Evolutionary conservation across 2,113 vertebrate genomes (phyloP).

Genomic region (Jacana jacana): DNA sequence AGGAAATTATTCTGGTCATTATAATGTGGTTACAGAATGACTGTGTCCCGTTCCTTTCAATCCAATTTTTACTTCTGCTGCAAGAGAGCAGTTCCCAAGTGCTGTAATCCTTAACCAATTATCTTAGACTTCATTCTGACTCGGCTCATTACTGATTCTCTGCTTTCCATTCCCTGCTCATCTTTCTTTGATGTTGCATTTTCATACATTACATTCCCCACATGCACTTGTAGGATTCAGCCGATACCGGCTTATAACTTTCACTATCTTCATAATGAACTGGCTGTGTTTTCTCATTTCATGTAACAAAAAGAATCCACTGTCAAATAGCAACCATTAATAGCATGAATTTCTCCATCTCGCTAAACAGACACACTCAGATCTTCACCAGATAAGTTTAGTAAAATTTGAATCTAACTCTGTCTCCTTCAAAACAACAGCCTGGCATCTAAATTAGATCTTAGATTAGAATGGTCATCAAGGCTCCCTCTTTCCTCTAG

Average conservation of each 20-base stretch:
- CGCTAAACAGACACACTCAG: not conserved
- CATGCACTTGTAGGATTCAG: not conserved
- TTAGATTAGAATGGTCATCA: not conserved
- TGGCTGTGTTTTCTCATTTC: not conserved
- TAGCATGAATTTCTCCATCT: not conserved
- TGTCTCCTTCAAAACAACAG: not conserved
- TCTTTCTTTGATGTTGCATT: constrained; percentile 35
- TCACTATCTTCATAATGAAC: constrained; percentile 2
- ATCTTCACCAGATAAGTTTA: not conserved
- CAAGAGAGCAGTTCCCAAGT: not conserved
- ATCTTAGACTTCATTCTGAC: not conserved
- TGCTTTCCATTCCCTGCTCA: not conserved
- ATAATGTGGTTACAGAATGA: not conserved
- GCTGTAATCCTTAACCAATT: constrained; percentile 22
- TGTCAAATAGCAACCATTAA: not conserved
- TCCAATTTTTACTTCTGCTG: not conserved
- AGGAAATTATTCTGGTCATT: not conserved
- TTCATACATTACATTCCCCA: not conserved
- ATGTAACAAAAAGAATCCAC: not conserved
- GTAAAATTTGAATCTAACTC: not conserved
- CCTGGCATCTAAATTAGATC: not conserved
- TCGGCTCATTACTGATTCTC: constrained; percentile 9
- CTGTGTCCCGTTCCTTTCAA: not conserved
- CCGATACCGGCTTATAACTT: not conserved
- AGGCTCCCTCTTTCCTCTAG: not conserved